A percentile compares a stretch with the other conserved stretches of the same genome.
phyloP scores from a whole-genome alignment of 2,888 invertebrate genomes.

The Calephelis perditalis region DNA sequence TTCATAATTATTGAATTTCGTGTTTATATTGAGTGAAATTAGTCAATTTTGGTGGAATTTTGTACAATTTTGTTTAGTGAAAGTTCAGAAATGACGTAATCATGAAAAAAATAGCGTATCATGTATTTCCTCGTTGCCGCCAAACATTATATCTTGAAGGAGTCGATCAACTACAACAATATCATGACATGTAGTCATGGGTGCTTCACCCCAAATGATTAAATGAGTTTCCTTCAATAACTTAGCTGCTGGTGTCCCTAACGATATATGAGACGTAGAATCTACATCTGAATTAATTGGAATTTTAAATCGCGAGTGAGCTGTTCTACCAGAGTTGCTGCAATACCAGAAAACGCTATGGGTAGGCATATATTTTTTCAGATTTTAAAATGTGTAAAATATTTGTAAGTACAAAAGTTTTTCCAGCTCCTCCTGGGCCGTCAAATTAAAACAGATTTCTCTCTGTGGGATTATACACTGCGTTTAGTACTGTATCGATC shows the following conservation, averaged over 20 bases:
- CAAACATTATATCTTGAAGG: slow-evolving; percentile 31
- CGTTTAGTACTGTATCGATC: slow-evolving; percentile 12
- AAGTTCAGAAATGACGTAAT: too few relatives aligned
- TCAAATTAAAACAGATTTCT: background rate
- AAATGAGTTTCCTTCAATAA: slow-evolving; percentile 11
- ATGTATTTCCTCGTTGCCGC: slow-evolving; percentile 17
- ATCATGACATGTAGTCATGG: slow-evolving; percentile 30
- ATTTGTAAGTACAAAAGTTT: background rate
- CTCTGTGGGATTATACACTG: slow-evolving; percentile 5
- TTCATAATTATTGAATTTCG: too few relatives aligned
- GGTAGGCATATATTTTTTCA: background rate
- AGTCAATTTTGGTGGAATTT: too few relatives aligned
- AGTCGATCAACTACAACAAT: slow-evolving; percentile 31
- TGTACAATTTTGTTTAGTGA: too few relatives aligned
- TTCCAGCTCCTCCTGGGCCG: slow-evolving; percentile 5
- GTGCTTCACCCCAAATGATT: slow-evolving; percentile 25
- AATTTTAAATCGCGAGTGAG: slow-evolving; percentile 12
- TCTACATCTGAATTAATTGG: slow-evolving; percentile 14
- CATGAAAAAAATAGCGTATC: too few relatives aligned
- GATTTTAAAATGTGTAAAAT: background rate
- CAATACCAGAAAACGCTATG: slow-evolving; percentile 8
- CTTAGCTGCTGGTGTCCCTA: slow-evolving; percentile 11
- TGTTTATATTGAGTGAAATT: too few relatives aligned
- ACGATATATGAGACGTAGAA: slow-evolving; percentile 9
- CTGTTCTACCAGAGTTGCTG: slow-evolving; percentile 14